phyloP scores from a whole-genome alignment of 2,113 vertebrate species.

The Notechis scutatus region DNA sequence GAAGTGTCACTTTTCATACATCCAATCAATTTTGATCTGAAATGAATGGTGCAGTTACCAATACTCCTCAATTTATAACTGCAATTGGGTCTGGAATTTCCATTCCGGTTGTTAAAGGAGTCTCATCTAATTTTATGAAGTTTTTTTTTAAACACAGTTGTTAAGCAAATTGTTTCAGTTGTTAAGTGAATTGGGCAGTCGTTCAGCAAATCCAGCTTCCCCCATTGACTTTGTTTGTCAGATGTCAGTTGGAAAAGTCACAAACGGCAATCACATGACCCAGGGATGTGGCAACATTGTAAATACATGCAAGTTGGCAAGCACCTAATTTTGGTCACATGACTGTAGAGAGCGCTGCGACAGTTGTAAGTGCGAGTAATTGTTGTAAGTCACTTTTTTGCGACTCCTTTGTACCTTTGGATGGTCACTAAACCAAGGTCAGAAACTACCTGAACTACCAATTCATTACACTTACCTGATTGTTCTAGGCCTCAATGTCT shows the following conservation, averaged over 20 bases:
- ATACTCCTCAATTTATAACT: background rate
- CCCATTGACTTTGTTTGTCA: background rate
- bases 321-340: background rate
- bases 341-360: background rate
- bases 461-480: background rate
- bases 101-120: background rate
- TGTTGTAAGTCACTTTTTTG: background rate
- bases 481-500: background rate
- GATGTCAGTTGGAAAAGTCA: too few relatives aligned
- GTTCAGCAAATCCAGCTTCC: background rate
- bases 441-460: background rate
- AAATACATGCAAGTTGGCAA: background rate
- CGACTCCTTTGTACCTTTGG: too few relatives aligned
- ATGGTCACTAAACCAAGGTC: too few relatives aligned
- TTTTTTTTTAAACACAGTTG: background rate
- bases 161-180: background rate
- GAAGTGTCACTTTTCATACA: background rate
- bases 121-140: background rate
- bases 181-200: background rate
- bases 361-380: background rate
- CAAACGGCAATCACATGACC: background rate
- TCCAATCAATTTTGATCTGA: background rate
- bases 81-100: background rate
- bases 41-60: background rate
- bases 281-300: background rate